Conservation (phyloP, 2,797 vertebrate species). For the Coracias cyanogaster region DNA sequence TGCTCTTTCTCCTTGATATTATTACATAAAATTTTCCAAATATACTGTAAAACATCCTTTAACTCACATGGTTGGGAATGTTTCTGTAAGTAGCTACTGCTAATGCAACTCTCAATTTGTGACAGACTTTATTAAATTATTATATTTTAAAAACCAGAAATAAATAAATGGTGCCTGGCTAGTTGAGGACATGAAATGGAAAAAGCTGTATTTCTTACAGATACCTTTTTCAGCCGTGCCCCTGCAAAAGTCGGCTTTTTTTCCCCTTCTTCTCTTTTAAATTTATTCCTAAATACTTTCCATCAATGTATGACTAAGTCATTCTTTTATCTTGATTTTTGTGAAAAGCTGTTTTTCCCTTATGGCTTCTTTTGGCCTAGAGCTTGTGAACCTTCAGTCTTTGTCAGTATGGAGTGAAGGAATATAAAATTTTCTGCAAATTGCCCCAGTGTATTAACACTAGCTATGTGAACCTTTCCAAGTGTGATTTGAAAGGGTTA, state of each 20-base stretch:
- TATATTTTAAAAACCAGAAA: neutral
- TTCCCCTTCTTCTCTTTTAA: neutral
- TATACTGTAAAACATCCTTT: neutral
- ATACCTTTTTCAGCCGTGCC: neutral
- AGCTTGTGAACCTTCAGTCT: slow-evolving; percentile 35
- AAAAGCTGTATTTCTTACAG: neutral
- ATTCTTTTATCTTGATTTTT: slow-evolving; percentile 45
- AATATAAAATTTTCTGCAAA: slow-evolving; percentile 24
- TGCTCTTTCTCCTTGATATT: neutral
- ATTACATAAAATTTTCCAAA: neutral
- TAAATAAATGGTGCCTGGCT: neutral
- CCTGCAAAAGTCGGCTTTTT: neutral
- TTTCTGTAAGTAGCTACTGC: neutral
- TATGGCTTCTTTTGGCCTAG: slow-evolving; percentile 22
- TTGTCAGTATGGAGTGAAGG: slow-evolving; percentile 32
- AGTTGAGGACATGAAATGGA: neutral
- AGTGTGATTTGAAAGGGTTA: slow-evolving; percentile 53
- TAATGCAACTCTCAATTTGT: neutral
- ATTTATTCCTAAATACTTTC: neutral
- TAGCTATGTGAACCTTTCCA: slow-evolving; percentile 28
- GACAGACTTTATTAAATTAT: neutral
- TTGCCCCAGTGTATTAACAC: slow-evolving; percentile 39
- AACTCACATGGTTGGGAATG: neutral
- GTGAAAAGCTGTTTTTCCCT: slow-evolving; percentile 37
- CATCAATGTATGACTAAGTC: neutral